phyloP scores from a whole-genome alignment of 2,797 vertebrate genomes.

The Pseudochromis fuscus region DNA sequence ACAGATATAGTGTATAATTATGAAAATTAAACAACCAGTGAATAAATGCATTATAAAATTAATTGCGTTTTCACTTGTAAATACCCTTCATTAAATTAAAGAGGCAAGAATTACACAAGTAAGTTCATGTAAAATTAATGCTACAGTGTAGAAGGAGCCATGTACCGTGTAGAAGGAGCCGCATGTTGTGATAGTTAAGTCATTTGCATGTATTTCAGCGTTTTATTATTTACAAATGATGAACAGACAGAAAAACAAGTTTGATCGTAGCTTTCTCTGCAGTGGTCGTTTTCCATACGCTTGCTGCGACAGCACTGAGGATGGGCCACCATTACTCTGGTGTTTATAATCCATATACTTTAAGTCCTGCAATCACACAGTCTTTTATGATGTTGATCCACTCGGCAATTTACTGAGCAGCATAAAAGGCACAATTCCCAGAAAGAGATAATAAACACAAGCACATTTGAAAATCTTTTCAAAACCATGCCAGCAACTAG shows the following conservation, averaged over 20 bases:
- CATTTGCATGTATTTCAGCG: background rate
- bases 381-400: constrained; percentile 40
- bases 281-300: constrained; percentile 6
- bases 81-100: too few species aligned
- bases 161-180: background rate
- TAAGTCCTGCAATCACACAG: constrained; percentile 38
- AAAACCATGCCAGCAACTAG: background rate
- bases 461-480: constrained; percentile 12
- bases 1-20: too few species aligned
- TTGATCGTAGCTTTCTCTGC: constrained; percentile 15
- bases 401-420: background rate
- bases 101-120: too few species aligned
- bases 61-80: too few species aligned
- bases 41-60: too few species aligned
- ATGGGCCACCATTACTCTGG: constrained; percentile 31
- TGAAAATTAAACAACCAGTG: too few species aligned
- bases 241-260: constrained; percentile 34
- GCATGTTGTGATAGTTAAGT: constrained; percentile 1
- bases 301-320: constrained; percentile 4
- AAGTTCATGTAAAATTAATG: too few species aligned
- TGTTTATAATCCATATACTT: constrained; percentile 43
- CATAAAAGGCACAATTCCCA: background rate
- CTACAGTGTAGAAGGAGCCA: too few species aligned
- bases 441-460: background rate
- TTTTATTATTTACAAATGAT: constrained; percentile 29